Base-by-base conservation (phyloP, 2,797 vertebrate species). In the Pantherophis vulpinus region DNA sequence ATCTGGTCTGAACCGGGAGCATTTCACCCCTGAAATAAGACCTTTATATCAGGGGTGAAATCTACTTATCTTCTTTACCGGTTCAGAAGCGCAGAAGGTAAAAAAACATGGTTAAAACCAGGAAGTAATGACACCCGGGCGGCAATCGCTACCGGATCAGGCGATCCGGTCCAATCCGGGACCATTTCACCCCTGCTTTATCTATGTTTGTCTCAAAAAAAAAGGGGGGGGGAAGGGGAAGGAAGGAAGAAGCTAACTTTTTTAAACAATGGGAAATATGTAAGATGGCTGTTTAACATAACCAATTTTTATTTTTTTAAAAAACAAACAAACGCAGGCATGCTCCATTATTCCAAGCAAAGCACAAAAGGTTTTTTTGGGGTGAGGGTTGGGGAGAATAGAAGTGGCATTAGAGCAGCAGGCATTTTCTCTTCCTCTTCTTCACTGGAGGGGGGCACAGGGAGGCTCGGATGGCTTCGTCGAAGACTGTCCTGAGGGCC, bases 401-500 rank as follows among this genome's bases (percentile, higher is more conserved):
- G 66, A 10, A 88, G 92, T 2, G 37, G 87, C 20, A 14, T 96
- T 98, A 99, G 96, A 99, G 96, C 94, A 99, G 90, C 92, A 95
- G 97, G 97, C 99, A 99, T 97, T 98, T 99, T 97, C 97, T 99
- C 98, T 98, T 99, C 97, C 97, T 98, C 98, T 99, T 99, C 98
- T 99, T 99, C 93, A 98, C 97, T 0, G 99, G 99, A 6, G 99
- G 99, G 25, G 99, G 99, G 97, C 99, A 99, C 88, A 99, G 98
- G 14, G 99, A 99, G 0, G 99, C 99, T 95, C 99, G 97, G 94
- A 99, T 99, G 79, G 99, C 99, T 98, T 99, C 99, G 0, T 99
- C 99, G 55, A 99, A 99, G 98, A 99, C 99, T 27, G 99, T 99
- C 98, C 99, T 99, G 97, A 99, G 99, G 97, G 99, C 99, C 29